Percentiles rank a stretch among this genome's conserved stretches.
phyloP scores from a whole-genome alignment of 2,113 vertebrate species.

The Dryoscopus gambensis region DNA sequence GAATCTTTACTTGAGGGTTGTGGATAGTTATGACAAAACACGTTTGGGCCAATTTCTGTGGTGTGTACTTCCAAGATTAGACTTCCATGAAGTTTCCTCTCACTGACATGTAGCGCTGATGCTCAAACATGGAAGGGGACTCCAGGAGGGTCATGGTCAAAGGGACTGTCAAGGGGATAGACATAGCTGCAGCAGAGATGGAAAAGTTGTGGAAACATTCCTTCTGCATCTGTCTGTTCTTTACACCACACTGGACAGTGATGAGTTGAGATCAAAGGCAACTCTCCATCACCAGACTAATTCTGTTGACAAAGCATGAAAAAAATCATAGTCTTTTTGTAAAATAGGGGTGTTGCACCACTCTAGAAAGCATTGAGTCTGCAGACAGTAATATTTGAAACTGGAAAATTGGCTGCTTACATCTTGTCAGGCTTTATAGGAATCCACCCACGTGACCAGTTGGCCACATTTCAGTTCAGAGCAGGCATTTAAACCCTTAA shows the following conservation, averaged over 20 bases:
- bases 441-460: background rate
- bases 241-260: background rate
- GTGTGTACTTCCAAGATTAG: background rate
- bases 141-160: background rate
- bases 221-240: background rate
- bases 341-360: background rate
- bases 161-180: background rate
- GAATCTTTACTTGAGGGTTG: background rate
- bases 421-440: background rate
- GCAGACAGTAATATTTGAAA: background rate
- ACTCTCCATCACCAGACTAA: background rate
- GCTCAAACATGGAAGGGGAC: background rate
- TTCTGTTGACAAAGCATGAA: background rate
- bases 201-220: background rate
- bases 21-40: background rate
- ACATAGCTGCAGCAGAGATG: background rate
- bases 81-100: background rate
- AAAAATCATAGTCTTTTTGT: background rate
- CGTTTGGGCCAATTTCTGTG: background rate
- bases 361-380: background rate
- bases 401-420: background rate
- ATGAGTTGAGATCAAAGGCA: background rate
- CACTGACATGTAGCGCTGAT: background rate
- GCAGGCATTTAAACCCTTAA: background rate
- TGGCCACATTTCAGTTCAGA: background rate